Percentiles rank a stretch among this genome's conserved stretches.
Evolutionary conservation across 2,113 vertebrate species (phyloP).

Genomic region (Platysteira castanea): DNA sequence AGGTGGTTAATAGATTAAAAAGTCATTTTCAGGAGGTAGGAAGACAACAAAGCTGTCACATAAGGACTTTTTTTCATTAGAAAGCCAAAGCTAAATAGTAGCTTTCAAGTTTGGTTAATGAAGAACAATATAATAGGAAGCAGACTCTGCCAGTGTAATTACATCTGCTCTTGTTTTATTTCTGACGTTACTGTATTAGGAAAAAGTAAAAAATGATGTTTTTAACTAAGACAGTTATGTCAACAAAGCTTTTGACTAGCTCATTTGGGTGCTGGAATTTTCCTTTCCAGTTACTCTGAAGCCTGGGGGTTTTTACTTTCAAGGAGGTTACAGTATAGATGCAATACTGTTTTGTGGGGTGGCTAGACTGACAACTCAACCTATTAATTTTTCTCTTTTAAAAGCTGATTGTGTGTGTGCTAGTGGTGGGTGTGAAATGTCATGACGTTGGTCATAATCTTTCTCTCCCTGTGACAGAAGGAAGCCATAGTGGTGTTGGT

Average conservation of each 20-base stretch:
- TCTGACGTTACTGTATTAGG: background rate
- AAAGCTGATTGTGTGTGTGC: background rate
- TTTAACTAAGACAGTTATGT: background rate
- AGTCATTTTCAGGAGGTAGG: background rate
- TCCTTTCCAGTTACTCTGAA: background rate
- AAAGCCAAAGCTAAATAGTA: background rate
- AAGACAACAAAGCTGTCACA: background rate
- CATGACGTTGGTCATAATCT: background rate
- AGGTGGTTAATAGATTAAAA: background rate
- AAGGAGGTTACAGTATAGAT: background rate
- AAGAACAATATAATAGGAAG: background rate
- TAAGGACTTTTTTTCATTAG: background rate
- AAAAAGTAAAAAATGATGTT: background rate
- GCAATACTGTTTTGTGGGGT: background rate
- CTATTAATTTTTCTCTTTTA: background rate
- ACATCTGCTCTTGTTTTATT: background rate
- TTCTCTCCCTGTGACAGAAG: background rate
- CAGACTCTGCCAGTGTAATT: background rate
- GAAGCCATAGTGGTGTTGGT: background rate
- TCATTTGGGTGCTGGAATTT: background rate
- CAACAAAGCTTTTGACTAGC: background rate
- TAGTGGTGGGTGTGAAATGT: background rate
- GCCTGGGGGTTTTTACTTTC: background rate
- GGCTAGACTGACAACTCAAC: background rate
- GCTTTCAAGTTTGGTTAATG: background rate